Evolutionary conservation across 1,140 invertebrate genomes (phyloP), one percentile per base, ranked within the genome.

Genomic region (Heliconius congener): DNA sequence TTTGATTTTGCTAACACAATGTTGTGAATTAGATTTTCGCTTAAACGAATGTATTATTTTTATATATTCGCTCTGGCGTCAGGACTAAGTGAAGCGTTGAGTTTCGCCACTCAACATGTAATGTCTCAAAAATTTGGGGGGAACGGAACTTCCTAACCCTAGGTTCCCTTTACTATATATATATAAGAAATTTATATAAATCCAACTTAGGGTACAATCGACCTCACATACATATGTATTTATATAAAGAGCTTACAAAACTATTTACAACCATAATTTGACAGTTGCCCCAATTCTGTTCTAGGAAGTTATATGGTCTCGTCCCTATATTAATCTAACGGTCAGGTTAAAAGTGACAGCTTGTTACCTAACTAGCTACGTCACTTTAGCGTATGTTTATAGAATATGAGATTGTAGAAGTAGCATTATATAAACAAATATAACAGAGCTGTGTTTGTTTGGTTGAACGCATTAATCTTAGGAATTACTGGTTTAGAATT

Each of bases 261-360:
- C 27, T 27, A 30, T 30, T 66, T 16, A 66, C 60, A 30, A 16
- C 60, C 27, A 66, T 30, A 66, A 66, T 66, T 27, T 66, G 27
- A 27, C 60, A 66, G 30, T 30, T 66, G 60, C 27, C 60, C 60
- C 13, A 66, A 66, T 30, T 30, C 11, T 66, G 9, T 11, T 66
- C 60, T 66, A 66, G 27, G 60, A 66, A 66, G 60, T 66, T 66
- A 23, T 30, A 66, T 30, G 60, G 3, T 66, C 60, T 30, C 60
- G 27, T 66, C 50, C 39, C n/a, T 16, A 37, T 77, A 72, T 77
- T 77, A 72, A 77, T 77, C 42, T 52, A 52, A 30, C n/a, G 46
- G 13, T n/a, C 18, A 71, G 70, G 66, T 77, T 27, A 39, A 77
- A 42, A 72, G 18, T 16, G 42, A 77, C 76, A 66, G 9, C 76